Evolutionary conservation across 2,113 vertebrate species (phyloP), one percentile per base, ranked within the genome.

Genomic region (Charina bottae): DNA sequence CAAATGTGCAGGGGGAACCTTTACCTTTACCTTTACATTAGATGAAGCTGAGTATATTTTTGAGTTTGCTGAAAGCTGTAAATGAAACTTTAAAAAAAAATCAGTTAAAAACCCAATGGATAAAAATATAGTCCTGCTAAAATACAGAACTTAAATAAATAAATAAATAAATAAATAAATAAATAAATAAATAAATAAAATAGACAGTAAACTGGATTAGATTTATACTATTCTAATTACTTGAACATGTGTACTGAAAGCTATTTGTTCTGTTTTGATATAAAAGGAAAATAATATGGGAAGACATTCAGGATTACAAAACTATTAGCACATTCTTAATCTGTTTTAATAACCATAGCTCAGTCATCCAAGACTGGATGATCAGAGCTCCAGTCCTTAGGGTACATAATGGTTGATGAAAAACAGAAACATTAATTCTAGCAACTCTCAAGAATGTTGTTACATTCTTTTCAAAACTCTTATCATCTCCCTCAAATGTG

Each of bases 401-500:
- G 53, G 90, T 92, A 95, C 21, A 91, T 92, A 96, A 85, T 86
- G 93, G 90, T 90, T 92, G 93, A 64, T 89, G n/a, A 95, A 93
- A 93, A 90, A 46, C 46, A 89, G 90, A 86, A 91, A 95, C 95
- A 93, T 95, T 96, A 96, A 91, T 59, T 93, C 54, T 89, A 49
- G 88, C 87, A 93, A 94, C 94, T 95, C 94, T 90, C 92, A 94
- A 94, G 92, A 96, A 87, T 90, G 87, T 96, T 89, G n/a, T n/a
- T n/a, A 93, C n/a, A 37, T 96, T 96, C 94, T 95, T 93, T 96
- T 95, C 94, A 88, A 88, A 94, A 89, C 93, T 96, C 89, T 94
- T 96, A 96, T 95, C 92, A 96, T 91, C 86, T 96, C 92, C 87
- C 87, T 59, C 93, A 93, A 94, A 95, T 91, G n/a, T 95, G 60